Percentiles rank a stretch among this genome's conserved stretches.
phyloP scores from a whole-genome alignment of 2,888 invertebrate genomes.

The Lasius fuliginosus region DNA sequence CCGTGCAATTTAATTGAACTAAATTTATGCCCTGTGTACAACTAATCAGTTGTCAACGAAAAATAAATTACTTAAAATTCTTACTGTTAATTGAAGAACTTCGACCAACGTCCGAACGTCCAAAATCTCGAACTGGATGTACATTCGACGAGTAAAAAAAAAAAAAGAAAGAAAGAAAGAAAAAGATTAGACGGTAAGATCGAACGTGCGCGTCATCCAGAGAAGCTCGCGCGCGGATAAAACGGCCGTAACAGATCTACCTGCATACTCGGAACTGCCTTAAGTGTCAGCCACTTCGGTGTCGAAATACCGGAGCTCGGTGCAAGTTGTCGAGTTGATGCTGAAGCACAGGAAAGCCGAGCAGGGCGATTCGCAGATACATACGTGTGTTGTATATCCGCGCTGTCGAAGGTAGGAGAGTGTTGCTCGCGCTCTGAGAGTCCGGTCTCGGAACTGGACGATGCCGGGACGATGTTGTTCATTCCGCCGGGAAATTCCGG shows the following conservation, averaged over 20 bases:
- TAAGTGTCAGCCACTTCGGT: slow-evolving; percentile 10
- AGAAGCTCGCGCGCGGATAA: background rate
- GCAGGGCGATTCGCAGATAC: slow-evolving; percentile 48
- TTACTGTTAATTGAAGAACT: background rate
- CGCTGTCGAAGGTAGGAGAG: background rate
- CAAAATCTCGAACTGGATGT: background rate
- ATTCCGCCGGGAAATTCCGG: slow-evolving; percentile 67
- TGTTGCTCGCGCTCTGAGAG: background rate
- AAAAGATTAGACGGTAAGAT: background rate
- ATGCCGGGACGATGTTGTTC: slow-evolving; percentile 54
- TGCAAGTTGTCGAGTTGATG: slow-evolving; percentile 30
- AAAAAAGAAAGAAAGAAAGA: background rate
- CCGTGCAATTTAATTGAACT: slow-evolving; percentile 14
- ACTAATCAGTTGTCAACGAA: too few species aligned
- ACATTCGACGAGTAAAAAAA: background rate
- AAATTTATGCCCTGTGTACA: too few species aligned
- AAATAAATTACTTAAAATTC: too few species aligned
- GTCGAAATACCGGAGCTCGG: slow-evolving; percentile 20
- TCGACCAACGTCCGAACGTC: background rate
- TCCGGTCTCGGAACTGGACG: slow-evolving; percentile 6
- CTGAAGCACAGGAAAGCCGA: background rate
- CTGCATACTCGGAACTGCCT: background rate
- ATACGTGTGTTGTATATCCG: slow-evolving; percentile 28
- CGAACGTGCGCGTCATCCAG: background rate
- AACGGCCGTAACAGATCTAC: slow-evolving; percentile 16